A percentile compares a stretch with the other conserved stretches of the same genome.
Evolutionary conservation across 2,113 vertebrate species (phyloP).

Genomic region (Erythrolamprus reginae): DNA sequence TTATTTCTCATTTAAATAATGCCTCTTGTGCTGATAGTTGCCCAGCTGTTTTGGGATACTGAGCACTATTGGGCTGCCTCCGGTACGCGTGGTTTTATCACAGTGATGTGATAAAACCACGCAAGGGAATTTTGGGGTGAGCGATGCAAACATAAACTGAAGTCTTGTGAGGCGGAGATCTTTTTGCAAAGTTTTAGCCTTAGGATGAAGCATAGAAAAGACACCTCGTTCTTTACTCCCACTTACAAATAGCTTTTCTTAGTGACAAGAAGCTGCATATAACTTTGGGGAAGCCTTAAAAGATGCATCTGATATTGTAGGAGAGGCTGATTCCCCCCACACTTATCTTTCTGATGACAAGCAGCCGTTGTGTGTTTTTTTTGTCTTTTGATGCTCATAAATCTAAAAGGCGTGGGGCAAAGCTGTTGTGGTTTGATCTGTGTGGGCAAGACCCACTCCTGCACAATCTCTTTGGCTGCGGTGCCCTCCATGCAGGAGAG

Average conservation of each 20-base stretch:
- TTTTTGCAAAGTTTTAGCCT: neutral
- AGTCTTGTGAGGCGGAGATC: too few relatives aligned
- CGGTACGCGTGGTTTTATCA: too few relatives aligned
- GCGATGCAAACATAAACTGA: neutral
- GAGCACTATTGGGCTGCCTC: too few relatives aligned
- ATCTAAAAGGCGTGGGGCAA: neutral
- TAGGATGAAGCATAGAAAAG: neutral
- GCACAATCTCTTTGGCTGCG: neutral
- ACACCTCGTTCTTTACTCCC: neutral
- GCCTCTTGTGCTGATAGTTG: neutral
- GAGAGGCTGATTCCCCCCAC: neutral
- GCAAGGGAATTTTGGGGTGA: neutral
- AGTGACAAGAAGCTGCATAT: neutral
- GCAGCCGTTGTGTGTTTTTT: neutral
- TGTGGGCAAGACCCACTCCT: neutral
- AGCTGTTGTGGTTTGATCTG: neutral
- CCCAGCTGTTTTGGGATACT: neutral
- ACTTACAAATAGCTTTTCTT: neutral
- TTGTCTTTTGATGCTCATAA: neutral
- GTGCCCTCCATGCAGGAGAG: neutral
- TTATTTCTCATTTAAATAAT: neutral
- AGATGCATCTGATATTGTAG: too few relatives aligned
- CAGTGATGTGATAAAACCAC: neutral
- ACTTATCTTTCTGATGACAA: neutral
- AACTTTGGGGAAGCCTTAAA: neutral